Evolutionary conservation across 2,113 vertebrate species (phyloP).

Genomic region (Ailuropoda melanoleuca): DNA sequence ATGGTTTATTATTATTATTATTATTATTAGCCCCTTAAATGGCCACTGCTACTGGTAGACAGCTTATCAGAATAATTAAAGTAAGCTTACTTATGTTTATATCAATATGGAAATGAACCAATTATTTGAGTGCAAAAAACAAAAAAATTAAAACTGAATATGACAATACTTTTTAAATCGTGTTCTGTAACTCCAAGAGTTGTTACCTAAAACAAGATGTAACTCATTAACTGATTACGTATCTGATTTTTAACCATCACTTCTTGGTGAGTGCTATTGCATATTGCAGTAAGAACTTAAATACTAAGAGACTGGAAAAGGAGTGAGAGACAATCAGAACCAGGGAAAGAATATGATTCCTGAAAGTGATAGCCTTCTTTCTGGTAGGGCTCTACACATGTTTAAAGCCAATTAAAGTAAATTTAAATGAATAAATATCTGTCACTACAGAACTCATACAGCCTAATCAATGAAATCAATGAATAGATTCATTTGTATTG

Average conservation of each 20-base stretch:
- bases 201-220: neutral
- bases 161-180: neutral
- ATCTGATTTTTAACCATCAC: neutral
- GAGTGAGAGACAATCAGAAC: neutral
- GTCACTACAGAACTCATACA: neutral
- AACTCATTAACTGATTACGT: neutral
- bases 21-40: neutral
- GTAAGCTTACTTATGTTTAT: neutral
- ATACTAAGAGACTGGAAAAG: neutral
- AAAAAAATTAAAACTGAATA: neutral
- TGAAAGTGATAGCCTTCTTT: neutral
- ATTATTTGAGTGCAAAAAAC: neutral
- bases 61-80: neutral
- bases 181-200: neutral
- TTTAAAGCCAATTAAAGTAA: neutral
- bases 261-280: neutral
- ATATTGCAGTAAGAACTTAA: neutral
- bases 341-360: neutral
- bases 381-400: neutral
- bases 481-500: neutral
- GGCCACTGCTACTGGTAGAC: neutral
- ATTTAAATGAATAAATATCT: neutral
- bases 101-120: neutral
- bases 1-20: neutral
- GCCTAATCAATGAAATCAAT: neutral